These are phyloP conservation scores for Toxostoma redivivum DNA, from an alignment of 2,113 vertebrate species.

Conservation along the genomic window DNA sequence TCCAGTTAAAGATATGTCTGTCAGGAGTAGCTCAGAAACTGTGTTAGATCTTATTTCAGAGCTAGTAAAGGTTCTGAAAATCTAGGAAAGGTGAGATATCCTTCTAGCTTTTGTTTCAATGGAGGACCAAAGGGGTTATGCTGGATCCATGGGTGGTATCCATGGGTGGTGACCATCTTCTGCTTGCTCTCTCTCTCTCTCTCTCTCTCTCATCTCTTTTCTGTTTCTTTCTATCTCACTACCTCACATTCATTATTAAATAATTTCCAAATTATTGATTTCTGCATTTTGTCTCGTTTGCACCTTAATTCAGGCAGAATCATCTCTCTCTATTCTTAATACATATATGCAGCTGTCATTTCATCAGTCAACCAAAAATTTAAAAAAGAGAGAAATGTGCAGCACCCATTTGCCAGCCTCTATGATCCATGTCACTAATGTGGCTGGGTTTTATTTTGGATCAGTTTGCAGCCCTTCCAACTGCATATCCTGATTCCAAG, in stretches of 20 bases:
- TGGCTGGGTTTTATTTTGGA: not conserved
- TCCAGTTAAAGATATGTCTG: not conserved
- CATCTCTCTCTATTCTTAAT: not conserved
- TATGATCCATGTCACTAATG: not conserved
- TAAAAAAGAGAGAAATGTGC: not conserved
- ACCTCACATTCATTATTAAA: not conserved
- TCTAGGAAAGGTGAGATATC: not conserved
- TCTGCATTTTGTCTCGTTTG: rapidly evolving
- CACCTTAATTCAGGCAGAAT: not conserved
- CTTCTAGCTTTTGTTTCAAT: not conserved
- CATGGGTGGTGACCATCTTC: not conserved
- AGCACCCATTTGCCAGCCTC: not conserved
- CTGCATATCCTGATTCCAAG: not conserved
- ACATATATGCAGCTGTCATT: not conserved
- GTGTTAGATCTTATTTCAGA: not conserved
- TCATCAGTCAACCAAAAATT: not conserved
- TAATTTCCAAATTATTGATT: not conserved
- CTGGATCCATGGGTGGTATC: not conserved
- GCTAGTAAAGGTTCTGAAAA: not conserved
- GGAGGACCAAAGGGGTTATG: not conserved
- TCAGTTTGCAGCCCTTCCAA: not conserved
- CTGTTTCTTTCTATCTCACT: not conserved
- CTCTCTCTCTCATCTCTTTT: not conserved
- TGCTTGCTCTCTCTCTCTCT: not conserved
- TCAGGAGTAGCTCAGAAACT: not conserved